A percentile compares a stretch with the other conserved stretches of the same genome.
Conservation (phyloP, 92 coral and sea anemone genomes). For the Metridium senile region DNA sequence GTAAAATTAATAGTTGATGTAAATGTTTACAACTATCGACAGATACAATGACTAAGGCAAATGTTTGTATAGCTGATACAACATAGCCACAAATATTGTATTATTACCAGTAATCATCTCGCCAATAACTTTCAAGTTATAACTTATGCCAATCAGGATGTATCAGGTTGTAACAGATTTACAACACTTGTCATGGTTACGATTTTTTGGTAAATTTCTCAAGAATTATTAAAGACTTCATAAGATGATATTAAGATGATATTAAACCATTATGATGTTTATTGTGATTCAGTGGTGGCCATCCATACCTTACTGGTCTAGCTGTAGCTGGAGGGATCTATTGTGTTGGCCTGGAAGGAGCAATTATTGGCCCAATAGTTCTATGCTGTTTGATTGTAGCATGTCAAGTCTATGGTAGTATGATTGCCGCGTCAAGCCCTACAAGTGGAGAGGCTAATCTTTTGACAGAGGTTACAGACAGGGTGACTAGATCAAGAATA, state of each 20-base stretch:
- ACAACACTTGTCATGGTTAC: no score
- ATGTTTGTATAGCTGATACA: no score
- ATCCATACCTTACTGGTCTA: constrained; percentile 96
- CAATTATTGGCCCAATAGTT: constrained; percentile 97
- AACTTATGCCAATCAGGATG: no score
- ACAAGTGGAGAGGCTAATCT: constrained; percentile 45
- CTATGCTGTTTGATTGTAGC: constrained; percentile 97
- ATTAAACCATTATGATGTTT: neutral
- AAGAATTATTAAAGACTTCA: no score
- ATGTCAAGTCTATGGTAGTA: constrained; percentile 80
- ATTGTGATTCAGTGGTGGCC: constrained; percentile 73
- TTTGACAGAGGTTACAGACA: constrained; percentile 37
- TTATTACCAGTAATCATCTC: no score
- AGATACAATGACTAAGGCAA: no score
- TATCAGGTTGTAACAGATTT: no score
- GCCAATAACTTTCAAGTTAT: no score
- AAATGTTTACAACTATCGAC: no score
- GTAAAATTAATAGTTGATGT: no score
- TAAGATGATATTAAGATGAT: neutral
- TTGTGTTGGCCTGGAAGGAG: constrained; percentile 96
- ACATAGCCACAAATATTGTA: no score
- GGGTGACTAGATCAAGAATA: constrained; percentile 28
- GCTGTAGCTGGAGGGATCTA: constrained; percentile 99
- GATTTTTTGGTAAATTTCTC: no score
- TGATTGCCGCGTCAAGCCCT: constrained; percentile 75